Evolutionary conservation across 2,113 vertebrate genomes (phyloP).

Genomic region (Cryptotis parvus): DNA sequence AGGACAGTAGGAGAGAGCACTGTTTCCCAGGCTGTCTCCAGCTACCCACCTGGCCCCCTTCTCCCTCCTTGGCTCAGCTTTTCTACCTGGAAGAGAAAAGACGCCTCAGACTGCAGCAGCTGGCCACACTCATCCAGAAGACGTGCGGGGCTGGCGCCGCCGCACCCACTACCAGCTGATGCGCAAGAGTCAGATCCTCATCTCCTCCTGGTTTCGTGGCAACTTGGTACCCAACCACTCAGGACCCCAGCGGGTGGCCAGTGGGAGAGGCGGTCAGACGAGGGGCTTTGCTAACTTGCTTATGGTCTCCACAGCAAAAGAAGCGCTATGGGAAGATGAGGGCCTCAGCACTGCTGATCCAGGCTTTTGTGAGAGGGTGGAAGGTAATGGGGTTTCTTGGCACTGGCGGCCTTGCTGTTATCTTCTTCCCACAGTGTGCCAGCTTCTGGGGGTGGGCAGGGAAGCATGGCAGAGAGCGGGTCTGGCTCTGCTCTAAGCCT

Average conservation of each 20-base stretch:
- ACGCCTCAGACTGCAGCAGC: slow-evolving; percentile 77
- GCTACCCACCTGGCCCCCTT: accelerated
- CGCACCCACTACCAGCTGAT: slow-evolving; percentile 85
- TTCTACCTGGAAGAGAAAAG: slow-evolving; percentile 87
- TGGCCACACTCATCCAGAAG: slow-evolving; percentile 88
- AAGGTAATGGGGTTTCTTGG: slow-evolving; percentile 83
- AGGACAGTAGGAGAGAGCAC: background rate
- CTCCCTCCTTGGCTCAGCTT: slow-evolving; percentile 79
- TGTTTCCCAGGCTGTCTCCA: background rate
- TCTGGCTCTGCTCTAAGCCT: too few relatives aligned
- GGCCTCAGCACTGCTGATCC: slow-evolving; percentile 78
- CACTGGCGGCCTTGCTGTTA: accelerated
- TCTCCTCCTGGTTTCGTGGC: slow-evolving; percentile 89
- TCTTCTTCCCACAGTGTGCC: background rate
- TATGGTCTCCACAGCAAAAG: slow-evolving; percentile 83
- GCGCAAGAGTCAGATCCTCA: slow-evolving; percentile 89
- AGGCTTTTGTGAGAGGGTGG: slow-evolving; percentile 87
- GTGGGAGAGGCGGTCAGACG: background rate
- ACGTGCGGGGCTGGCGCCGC: slow-evolving; percentile 87
- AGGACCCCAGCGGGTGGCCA: background rate
- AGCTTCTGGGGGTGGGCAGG: background rate
- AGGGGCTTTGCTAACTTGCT: background rate
- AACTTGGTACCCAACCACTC: slow-evolving; percentile 77
- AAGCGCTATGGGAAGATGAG: slow-evolving; percentile 83
- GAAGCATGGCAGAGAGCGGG: background rate